phyloP scores from a whole-genome alignment of 2,888 invertebrate genomes.

The Meteorus colon region DNA sequence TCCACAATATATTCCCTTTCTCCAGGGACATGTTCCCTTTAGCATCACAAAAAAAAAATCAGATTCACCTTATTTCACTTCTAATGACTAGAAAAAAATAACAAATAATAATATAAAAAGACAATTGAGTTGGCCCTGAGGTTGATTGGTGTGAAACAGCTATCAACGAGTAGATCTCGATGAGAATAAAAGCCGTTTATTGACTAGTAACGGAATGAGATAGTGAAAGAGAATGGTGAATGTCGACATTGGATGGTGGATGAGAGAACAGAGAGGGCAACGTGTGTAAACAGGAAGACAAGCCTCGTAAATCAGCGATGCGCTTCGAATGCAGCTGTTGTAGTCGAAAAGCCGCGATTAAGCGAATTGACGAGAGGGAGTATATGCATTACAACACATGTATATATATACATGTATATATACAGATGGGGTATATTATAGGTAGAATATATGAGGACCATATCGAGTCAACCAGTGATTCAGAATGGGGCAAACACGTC shows the following conservation, averaged over 20 bases:
- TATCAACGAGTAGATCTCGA: neutral
- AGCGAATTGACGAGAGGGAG: conserved; percentile 24
- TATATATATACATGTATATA: neutral
- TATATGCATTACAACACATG: neutral
- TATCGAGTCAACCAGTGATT: conserved; percentile 7
- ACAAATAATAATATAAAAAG: neutral
- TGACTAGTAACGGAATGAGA: conserved; percentile 14
- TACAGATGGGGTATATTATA: conserved; percentile 1
- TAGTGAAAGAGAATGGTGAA: neutral
- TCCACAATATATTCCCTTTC: no score
- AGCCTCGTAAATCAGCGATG: conserved; percentile 46
- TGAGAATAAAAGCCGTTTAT: neutral
- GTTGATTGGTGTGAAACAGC: neutral
- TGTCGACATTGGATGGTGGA: conserved; percentile 13
- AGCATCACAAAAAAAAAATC: no score
- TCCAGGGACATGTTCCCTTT: no score
- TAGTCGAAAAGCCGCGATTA: conserved; percentile 39
- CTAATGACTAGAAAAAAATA: neutral
- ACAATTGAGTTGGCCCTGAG: neutral
- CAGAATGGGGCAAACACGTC: neutral
- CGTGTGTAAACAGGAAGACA: conserved; percentile 49
- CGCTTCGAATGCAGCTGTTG: conserved; percentile 42
- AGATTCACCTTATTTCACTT: neutral
- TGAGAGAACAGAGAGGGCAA: conserved; percentile 22
- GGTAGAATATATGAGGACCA: conserved; percentile 4